phyloP scores from a whole-genome alignment of 2,113 vertebrate species.

The Carettochelys insculpta region DNA sequence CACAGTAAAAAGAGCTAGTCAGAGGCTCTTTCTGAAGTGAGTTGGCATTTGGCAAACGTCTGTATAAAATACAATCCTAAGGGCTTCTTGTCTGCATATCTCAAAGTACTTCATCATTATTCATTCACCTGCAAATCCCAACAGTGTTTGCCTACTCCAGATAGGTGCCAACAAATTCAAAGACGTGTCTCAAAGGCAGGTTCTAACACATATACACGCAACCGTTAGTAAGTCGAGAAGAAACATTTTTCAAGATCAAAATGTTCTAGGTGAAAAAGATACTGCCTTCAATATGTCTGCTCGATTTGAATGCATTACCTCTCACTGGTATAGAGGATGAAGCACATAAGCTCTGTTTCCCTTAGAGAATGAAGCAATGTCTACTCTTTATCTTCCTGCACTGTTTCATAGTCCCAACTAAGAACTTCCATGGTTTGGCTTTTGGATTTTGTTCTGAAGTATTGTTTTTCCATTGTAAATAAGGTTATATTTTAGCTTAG shows the following conservation, averaged over 20 bases:
- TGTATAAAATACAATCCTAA: not conserved
- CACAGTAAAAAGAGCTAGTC: not conserved
- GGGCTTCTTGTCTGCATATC: slow-evolving; percentile 14
- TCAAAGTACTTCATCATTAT: slow-evolving; percentile 17
- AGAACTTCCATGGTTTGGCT: not conserved
- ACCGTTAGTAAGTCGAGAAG: not conserved
- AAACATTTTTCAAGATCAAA: not conserved
- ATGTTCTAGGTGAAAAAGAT: not conserved
- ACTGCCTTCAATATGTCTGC: not conserved
- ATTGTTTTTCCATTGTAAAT: not conserved
- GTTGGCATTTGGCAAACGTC: not conserved
- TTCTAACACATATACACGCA: slow-evolving; percentile 14
- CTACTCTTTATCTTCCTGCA: not conserved
- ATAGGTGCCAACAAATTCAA: slow-evolving; percentile 32
- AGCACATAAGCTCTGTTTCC: not conserved
- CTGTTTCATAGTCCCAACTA: not conserved
- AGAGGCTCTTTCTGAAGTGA: not conserved
- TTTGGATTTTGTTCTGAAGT: too few relatives aligned
- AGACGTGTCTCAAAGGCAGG: slow-evolving; percentile 50
- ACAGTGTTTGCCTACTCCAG: not conserved
- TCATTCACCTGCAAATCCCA: not conserved
- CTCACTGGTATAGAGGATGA: not conserved
- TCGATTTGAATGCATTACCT: not conserved
- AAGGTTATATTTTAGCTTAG: not conserved
- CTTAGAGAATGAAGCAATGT: not conserved